A percentile compares a stretch with the other conserved stretches of the same genome.
These are phyloP conservation scores for Pseudomyrmex cubaensis DNA, from an alignment of 1,140 invertebrate species.

Conservation along the genomic window DNA sequence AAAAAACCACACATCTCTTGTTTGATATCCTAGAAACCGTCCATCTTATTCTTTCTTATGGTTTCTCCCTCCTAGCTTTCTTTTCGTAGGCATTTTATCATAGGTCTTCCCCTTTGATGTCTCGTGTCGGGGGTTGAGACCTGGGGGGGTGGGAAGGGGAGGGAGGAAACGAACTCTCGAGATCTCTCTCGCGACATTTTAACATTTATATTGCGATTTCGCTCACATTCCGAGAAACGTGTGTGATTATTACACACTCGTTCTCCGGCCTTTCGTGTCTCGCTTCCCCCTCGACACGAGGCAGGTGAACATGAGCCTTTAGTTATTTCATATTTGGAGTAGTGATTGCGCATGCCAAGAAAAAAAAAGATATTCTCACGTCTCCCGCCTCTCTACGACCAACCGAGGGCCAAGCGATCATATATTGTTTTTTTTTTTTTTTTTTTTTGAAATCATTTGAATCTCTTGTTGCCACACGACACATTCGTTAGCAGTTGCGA, in stretches of 20 bases:
- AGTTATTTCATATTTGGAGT: slow-evolving; percentile 85
- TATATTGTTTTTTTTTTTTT: slow-evolving; percentile 40
- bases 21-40: slow-evolving; percentile 61
- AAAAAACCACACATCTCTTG: slow-evolving; percentile 40
- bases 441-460: slow-evolving; percentile 67
- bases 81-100: slow-evolving; percentile 80
- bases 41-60: slow-evolving; percentile 70
- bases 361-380: slow-evolving; percentile 83
- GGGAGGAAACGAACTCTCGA: not conserved
- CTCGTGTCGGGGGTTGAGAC: slow-evolving; percentile 73
- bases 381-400: slow-evolving; percentile 84
- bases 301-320: slow-evolving; percentile 84
- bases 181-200: not conserved
- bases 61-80: slow-evolving; percentile 73
- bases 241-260: not conserved
- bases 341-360: slow-evolving; percentile 85
- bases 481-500: slow-evolving; percentile 63
- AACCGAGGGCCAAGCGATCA: slow-evolving; percentile 82
- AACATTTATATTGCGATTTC: not conserved
- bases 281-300: slow-evolving; percentile 77
- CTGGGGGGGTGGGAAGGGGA: too few species aligned
- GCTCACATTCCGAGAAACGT: not conserved
- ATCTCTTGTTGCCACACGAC: slow-evolving; percentile 73
- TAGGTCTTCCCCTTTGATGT: slow-evolving; percentile 79
- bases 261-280: slow-evolving; percentile 30